Percentiles rank a stretch among this genome's conserved stretches.
Evolutionary conservation across 2,113 vertebrate species (phyloP).

Genomic region (Notothenia coriiceps): DNA sequence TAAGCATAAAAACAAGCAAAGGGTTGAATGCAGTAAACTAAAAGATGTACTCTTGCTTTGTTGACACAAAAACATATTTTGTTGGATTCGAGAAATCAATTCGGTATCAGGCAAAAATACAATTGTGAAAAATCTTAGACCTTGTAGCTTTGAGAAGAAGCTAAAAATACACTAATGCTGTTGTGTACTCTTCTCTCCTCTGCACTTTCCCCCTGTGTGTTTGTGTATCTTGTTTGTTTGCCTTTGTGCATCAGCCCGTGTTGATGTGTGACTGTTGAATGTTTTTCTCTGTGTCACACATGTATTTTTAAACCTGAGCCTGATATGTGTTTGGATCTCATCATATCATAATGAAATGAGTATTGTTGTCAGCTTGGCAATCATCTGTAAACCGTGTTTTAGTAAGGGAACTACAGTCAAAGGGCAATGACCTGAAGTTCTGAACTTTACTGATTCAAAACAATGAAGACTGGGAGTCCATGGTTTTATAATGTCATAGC

Average conservation of each 20-base stretch:
- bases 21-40: not conserved
- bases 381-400: not conserved
- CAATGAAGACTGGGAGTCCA: too few relatives aligned
- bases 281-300: slow-evolving; percentile 10
- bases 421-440: not conserved
- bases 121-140: slow-evolving; percentile 1
- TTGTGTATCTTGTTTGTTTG: slow-evolving; percentile 51
- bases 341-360: not conserved
- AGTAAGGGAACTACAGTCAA: not conserved
- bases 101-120: slow-evolving; percentile 3
- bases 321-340: slow-evolving; percentile 3
- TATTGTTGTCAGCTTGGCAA: not conserved
- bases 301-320: slow-evolving; percentile 7
- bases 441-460: not conserved
- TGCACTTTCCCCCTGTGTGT: slow-evolving; percentile 6
- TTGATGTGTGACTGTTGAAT: slow-evolving; percentile 8
- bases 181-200: slow-evolving; percentile 18
- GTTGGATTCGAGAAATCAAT: not conserved
- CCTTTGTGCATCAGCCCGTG: slow-evolving; percentile 36
- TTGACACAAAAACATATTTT: not conserved
- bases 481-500: not conserved
- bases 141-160: not conserved
- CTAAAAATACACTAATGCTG: slow-evolving; percentile 57
- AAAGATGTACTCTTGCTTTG: not conserved
- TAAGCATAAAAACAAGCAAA: slow-evolving; percentile 8